Conservation (phyloP, 2,113 vertebrate genomes). For the Nothoprocta pentlandii region DNA sequence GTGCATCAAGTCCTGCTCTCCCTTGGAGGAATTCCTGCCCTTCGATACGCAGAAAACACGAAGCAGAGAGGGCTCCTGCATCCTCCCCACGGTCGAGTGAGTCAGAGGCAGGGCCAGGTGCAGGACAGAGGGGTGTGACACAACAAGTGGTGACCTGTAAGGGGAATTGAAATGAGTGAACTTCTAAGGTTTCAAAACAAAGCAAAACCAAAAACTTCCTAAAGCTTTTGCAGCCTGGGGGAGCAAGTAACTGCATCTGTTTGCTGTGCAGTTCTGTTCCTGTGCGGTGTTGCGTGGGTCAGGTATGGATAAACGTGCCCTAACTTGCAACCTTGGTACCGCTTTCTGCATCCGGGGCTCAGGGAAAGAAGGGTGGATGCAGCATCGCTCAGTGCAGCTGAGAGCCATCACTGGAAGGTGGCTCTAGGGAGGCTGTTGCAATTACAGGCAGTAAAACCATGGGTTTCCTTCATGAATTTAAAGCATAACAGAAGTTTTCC, state of each 20-base stretch:
- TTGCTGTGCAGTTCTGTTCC: conserved; percentile 26
- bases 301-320: conserved; percentile 35
- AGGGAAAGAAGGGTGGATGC: neutral
- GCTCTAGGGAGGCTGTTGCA: neutral
- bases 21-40: neutral
- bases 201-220: neutral
- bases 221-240: neutral
- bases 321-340: neutral
- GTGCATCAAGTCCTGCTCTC: neutral
- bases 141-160: conserved; percentile 49
- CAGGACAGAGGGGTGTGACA: conserved; percentile 60
- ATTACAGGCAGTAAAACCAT: fast-evolving
- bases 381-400: fast-evolving
- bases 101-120: conserved; percentile 58
- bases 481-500: neutral
- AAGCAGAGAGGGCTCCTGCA: neutral
- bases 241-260: conserved; percentile 31
- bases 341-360: neutral
- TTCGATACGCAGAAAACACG: neutral
- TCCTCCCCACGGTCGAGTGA: conserved; percentile 39
- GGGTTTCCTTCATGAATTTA: neutral
- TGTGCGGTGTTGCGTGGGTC: conserved; percentile 10
- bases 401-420: neutral
- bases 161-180: conserved; percentile 53
- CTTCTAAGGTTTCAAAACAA: conserved; percentile 44